Conservation (phyloP, 2,888 invertebrate species). For the Nemotelus pantherinus region DNA sequence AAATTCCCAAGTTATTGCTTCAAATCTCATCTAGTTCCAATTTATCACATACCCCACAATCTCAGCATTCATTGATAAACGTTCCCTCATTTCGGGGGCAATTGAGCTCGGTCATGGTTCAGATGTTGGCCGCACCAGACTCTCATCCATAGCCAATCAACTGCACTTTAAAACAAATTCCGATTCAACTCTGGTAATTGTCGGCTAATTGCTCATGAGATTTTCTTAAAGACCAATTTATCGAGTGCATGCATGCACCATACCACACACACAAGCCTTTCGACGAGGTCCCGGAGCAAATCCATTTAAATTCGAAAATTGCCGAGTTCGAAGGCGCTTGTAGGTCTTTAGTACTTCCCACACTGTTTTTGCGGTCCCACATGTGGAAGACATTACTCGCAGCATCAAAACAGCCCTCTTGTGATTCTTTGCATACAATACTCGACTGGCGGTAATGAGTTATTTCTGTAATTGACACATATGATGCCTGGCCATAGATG, state of each 20-base stretch:
- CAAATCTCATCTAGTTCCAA: no score
- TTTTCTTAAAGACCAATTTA: slow-evolving; percentile 43
- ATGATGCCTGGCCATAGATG: slow-evolving; percentile 43
- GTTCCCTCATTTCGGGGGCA: no score
- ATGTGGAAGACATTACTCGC: slow-evolving; percentile 33
- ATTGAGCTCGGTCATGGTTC: slow-evolving; percentile 17
- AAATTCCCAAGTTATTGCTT: no score
- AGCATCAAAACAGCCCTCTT: slow-evolving; percentile 4
- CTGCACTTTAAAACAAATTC: neutral
- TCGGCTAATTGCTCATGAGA: slow-evolving; percentile 48
- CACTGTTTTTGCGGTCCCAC: slow-evolving; percentile 35
- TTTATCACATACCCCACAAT: no score
- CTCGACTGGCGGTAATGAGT: slow-evolving; percentile 46
- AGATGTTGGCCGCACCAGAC: slow-evolving; percentile 17
- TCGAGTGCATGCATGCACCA: neutral
- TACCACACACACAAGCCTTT: slow-evolving; percentile 24
- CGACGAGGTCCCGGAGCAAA: slow-evolving; percentile 8
- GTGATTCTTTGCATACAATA: neutral
- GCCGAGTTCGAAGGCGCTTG: slow-evolving; percentile 15
- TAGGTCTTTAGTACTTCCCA: slow-evolving; percentile 41
- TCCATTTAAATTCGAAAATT: neutral
- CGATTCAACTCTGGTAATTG: slow-evolving; percentile 43
- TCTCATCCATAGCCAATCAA: neutral
- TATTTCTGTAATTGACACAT: slow-evolving; percentile 50
- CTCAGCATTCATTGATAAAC: no score